Evolutionary conservation across 2,888 invertebrate genomes (phyloP).

Genomic region (Orthosia gothica): DNA sequence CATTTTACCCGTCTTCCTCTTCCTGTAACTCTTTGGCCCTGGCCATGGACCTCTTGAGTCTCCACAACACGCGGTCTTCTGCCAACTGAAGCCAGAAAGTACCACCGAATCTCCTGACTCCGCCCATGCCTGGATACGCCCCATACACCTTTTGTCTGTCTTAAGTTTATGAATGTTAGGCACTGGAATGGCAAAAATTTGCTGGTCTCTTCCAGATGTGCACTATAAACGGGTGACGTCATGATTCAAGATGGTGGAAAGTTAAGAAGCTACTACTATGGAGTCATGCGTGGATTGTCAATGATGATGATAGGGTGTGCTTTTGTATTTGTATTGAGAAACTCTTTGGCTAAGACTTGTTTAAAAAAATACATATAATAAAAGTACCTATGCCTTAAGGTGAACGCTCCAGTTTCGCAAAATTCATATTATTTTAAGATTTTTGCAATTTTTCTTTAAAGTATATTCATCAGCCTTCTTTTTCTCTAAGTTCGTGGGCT

Average conservation of each 20-base stretch:
- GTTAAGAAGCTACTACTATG: conserved; percentile 59
- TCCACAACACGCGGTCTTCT: conserved; percentile 67
- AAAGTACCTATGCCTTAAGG: not conserved
- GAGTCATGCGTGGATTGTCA: conserved; percentile 53
- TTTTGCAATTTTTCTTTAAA: no score
- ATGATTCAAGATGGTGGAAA: conserved; percentile 51
- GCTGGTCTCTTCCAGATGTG: conserved; percentile 56
- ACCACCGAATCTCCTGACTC: conserved; percentile 65
- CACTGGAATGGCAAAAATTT: conserved; percentile 37
- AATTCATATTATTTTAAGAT: no score
- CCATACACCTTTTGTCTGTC: conserved; percentile 67
- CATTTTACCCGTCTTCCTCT: conserved; percentile 67
- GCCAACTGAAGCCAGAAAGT: conserved; percentile 65
- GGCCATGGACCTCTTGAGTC: conserved; percentile 64
- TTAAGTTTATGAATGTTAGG: conserved; percentile 56
- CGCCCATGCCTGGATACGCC: conserved; percentile 64
- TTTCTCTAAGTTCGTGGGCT: no score
- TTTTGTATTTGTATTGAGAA: conserved; percentile 40
- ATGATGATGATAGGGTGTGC: conserved; percentile 52
- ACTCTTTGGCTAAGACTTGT: conserved; percentile 6
- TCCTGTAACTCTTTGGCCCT: conserved; percentile 66
- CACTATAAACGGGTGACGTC: conserved; percentile 66
- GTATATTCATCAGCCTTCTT: no score
- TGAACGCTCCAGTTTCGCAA: no score
- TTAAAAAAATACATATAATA: not conserved